Evolutionary conservation across 1,140 invertebrate genomes (phyloP), one percentile per base, ranked within the genome.

Genomic region (Theocolax elegans): DNA sequence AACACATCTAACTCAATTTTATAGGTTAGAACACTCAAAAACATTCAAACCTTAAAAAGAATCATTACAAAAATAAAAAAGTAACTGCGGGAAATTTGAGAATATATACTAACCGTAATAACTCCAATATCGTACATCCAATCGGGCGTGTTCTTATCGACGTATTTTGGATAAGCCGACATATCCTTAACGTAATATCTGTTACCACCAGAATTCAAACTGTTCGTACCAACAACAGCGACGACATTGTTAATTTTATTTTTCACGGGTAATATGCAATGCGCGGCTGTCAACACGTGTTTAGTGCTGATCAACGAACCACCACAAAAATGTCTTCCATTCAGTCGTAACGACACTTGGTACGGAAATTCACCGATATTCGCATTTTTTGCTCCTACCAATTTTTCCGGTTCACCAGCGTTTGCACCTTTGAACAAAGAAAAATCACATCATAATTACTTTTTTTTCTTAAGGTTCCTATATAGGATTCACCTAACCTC

Each of bases 271-370:
- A 40, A 10, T 2, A 78, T 68, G 71, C 87, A 88, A 71, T 88
- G 87, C 31, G 87, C 87, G 13, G 87, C 87, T 0, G 86, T 88
- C 3, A 87, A 54, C 23, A 87, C 77, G 75, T 82, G 84, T 23
- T 75, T 70, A 2, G 75, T 54, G n/a, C 79, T 77, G 29, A 87
- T 82, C 8, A 87, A 78, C 25, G 84, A 76, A 40, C 84, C 85
- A 21, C 85, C 85, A 67, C 86, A 87, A 25, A 76, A 74, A 31
- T 77, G 72, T 0, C 38, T 72, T 72, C 42, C 79, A 79, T 72
- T 73, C 10, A 77, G 15, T 72, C 77, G 49, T 7, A 78, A 35
- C 1, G 74, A 74, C 10, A 72, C 62, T 35, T 60, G 81, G 81
- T 75, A 82, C 75, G 75, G 85, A 79, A 72, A 81, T 74, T 75